These are phyloP conservation scores for Amiota minor DNA, from an alignment of 2,888 invertebrate species.

Conservation along the genomic window DNA sequence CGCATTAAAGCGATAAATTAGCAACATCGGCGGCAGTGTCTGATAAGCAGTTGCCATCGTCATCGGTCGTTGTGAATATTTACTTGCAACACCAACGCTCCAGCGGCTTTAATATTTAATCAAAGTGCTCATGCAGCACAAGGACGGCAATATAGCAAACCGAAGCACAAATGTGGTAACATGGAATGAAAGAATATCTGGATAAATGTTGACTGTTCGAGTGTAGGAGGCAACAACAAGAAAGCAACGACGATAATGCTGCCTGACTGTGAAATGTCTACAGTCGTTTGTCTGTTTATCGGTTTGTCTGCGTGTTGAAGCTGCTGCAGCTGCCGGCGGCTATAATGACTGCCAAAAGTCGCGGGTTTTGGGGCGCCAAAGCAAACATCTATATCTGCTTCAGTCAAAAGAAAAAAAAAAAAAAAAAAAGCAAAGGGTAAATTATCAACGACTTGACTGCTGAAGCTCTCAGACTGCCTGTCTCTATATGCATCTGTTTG, in stretches of 20 bases:
- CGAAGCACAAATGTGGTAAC: neutral
- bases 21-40: neutral
- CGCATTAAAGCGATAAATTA: constrained; percentile 24
- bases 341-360: constrained; percentile 8
- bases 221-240: constrained; percentile 4
- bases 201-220: neutral
- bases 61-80: neutral
- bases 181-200: too few species aligned
- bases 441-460: neutral
- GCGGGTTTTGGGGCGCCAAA: constrained; percentile 10
- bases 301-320: too few species aligned
- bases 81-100: constrained; percentile 11
- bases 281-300: neutral
- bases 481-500: neutral
- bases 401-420: neutral
- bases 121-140: neutral
- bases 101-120: constrained; percentile 20
- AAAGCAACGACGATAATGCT: neutral
- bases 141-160: too few species aligned
- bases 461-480: neutral
- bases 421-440: neutral
- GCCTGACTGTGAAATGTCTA: neutral
- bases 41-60: neutral
- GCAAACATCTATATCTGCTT: too few species aligned
- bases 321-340: neutral